Base-by-base conservation (phyloP, 2,113 vertebrate genomes). In the Xiphophorus couchianus region DNA sequence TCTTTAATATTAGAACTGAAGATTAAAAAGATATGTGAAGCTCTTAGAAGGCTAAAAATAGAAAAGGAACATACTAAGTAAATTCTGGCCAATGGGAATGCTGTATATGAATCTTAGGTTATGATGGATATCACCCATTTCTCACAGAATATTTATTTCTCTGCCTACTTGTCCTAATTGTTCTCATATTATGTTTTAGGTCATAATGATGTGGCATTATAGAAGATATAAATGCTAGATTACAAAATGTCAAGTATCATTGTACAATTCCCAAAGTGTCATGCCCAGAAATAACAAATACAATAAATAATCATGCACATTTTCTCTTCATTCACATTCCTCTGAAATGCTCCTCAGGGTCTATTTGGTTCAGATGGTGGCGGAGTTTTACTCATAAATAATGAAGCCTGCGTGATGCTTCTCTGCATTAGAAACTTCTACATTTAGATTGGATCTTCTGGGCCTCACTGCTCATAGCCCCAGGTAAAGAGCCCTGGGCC, bases 401-500 rank as follows among this genome's bases (percentile, higher is more conserved):
- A 90, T 84, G 66, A 80, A 87, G 73, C 39, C 76, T 29, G 72
- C 4, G 44, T 71, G 80, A 91, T 90, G 73, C 54, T 79, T 87
- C 72, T 88, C 86, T 64, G 69, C 86, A 89, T 91, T 88, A 90
- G 89, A 93, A 90, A 86, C 83, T 84, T 78, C 84, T 78, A 89
- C 88, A 86, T 88, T 89, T 84, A 84, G 84, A 88, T 86, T 71
- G 79, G 83, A 64, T 76, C 78, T 71, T 31, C 67, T 73, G n/a
- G 51, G 42, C 70, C 71, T 35, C 1, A 37, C 80, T 72, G 35
- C 74, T 83, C 58, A 13, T 78, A 4, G 72, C 84, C 74, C 61
- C 86, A 92, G 91, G 91, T 93, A 89, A 85, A 88, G 85, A 92
- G 88, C 79, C 71, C 42, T 0, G 19, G 71, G 67, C 72, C 76